phyloP scores from a whole-genome alignment of 2,113 vertebrate species.

The Odocoileus hemionus region DNA sequence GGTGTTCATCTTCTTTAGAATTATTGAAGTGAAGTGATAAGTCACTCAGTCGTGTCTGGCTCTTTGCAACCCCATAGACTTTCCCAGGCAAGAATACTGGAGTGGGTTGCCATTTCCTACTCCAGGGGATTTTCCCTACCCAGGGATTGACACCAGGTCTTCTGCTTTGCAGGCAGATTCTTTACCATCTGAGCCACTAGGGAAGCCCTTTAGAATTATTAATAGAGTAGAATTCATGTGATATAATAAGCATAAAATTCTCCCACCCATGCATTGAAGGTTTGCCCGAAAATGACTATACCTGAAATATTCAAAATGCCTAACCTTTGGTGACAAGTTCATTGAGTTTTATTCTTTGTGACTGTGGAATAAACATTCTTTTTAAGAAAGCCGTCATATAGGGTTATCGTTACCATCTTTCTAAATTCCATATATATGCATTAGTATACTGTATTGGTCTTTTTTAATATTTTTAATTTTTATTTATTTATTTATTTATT shows the following conservation, averaged over 20 bases:
- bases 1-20: background rate
- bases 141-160: background rate
- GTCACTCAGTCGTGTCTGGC: background rate
- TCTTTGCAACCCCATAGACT: background rate
- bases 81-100: background rate
- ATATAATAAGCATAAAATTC: background rate
- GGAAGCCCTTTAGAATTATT: background rate
- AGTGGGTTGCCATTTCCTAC: background rate
- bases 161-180: no score
- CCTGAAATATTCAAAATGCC: background rate
- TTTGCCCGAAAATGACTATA: background rate
- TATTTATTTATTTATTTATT: no score
- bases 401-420: no score
- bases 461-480: no score
- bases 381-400: background rate
- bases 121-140: background rate
- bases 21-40: background rate
- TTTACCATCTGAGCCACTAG: no score
- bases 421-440: no score
- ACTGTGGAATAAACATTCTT: background rate
- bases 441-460: no score
- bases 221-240: background rate
- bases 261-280: background rate
- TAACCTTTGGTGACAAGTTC: background rate
- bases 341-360: background rate